Conservation (phyloP, 2,113 vertebrate genomes). For the Taxidea taxus region DNA sequence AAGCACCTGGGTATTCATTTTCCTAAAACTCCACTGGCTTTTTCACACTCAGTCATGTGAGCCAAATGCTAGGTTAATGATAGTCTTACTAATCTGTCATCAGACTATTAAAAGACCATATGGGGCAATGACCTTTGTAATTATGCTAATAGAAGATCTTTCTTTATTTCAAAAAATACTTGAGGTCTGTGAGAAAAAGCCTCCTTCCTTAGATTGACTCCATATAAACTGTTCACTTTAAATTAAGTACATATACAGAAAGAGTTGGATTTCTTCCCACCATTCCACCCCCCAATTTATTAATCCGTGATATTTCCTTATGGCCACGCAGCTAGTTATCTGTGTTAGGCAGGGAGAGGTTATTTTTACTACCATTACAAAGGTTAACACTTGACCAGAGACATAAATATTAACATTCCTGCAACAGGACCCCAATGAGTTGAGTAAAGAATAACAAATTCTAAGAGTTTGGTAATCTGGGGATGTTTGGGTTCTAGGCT, state of each 20-base stretch:
- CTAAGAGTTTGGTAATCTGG: not conserved
- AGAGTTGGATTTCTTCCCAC: not conserved
- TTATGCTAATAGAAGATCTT: slow-evolving; percentile 11
- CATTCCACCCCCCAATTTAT: not conserved
- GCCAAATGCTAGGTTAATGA: not conserved
- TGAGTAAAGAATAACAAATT: not conserved
- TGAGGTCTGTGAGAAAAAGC: not conserved
- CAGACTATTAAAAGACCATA: slow-evolving; percentile 15
- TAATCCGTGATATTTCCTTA: not conserved
- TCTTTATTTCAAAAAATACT: slow-evolving; percentile 30
- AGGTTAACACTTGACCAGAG: not conserved
- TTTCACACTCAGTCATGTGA: not conserved
- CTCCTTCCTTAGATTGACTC: not conserved
- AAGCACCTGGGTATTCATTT: not conserved
- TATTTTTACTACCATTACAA: not conserved
- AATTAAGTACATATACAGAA: not conserved
- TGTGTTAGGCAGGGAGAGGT: not conserved
- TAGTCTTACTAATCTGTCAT: not conserved
- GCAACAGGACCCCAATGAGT: not conserved
- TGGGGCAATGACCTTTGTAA: not conserved
- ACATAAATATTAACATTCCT: not conserved
- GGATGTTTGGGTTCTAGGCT: not conserved
- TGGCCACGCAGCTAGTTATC: not conserved
- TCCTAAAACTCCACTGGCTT: not conserved
- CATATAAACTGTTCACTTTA: not conserved